Base-by-base conservation (phyloP, 2,113 vertebrate species). In the Lepus timidus region DNA sequence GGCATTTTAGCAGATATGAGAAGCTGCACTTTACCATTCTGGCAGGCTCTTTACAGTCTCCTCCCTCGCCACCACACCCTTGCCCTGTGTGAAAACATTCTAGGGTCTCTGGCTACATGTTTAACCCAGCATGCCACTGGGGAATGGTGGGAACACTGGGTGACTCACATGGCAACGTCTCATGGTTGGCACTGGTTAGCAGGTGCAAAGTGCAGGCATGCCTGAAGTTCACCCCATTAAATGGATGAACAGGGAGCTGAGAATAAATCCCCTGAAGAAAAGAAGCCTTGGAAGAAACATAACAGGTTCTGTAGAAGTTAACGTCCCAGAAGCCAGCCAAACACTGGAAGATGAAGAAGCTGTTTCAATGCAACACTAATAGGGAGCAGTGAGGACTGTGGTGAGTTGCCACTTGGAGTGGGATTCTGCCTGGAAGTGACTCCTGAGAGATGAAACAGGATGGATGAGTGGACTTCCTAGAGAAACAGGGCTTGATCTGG, bases 401-500 rank as follows among this genome's bases (percentile, higher is more conserved):
- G 55, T 27, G 13, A 78, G 11, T 76, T 81, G 33, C 20, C 52
- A 31, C 36, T 31, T 5, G 71, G 87, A 79, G 16, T 85, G 68
- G 52, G 9, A 27, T 85, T 90, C 81, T 93, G 31, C 31, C 49
- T n/a, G 5, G 25, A 3, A 82, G 29, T 91, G 68, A 91, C 16
- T 23, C 14, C 74, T 52, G 27, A 85, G 4, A 52, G 36, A 71
- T 11, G 80, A n/a, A 74, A 78, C 29, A 65, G 49, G 19, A 55
- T 10, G 10, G 31, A 31, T 27, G 44, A 75, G 39, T 84, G 36
- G 61, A 85, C 91, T 91, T 78, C 58, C 71, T 36, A 83, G 65
- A 96, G 29, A 90, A 93, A 71, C 2, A 67, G 44, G n/a, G 6
- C 39, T 93, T 91, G 62, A 78, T 93, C 51, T 29, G 52, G 71